Conservation (phyloP, 2,113 vertebrate species). For the Argyrosomus japonicus region DNA sequence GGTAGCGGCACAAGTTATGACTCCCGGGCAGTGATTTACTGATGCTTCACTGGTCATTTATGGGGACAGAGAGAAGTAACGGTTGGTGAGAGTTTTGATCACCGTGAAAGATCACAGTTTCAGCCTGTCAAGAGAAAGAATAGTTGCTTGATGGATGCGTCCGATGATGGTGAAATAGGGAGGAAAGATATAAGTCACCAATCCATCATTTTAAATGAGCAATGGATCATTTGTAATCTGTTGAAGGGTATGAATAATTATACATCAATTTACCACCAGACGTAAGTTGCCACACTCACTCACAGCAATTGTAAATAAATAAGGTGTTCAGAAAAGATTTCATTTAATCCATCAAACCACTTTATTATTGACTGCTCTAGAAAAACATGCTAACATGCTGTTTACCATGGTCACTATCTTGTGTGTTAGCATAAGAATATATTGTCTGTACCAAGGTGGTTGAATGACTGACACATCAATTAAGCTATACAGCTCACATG, state of each 20-base stretch:
- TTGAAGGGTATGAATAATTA: constrained; percentile 69
- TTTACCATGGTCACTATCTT: no score
- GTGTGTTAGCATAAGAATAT: no score
- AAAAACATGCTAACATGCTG: background rate
- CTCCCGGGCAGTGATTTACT: constrained; percentile 58
- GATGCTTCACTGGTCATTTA: constrained; percentile 53
- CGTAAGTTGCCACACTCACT: constrained; percentile 43
- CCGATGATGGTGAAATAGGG: constrained; percentile 47
- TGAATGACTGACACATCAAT: background rate
- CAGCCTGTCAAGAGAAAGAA: constrained; percentile 52
- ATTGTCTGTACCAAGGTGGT: background rate
- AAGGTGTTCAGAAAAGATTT: background rate
- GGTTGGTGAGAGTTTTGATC: constrained; percentile 65
- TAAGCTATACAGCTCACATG: background rate
- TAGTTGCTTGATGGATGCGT: constrained; percentile 67
- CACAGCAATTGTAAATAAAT: constrained; percentile 27
- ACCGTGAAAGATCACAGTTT: constrained; percentile 61
- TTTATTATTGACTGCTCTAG: constrained; percentile 1
- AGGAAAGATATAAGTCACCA: constrained; percentile 56
- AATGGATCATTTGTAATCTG: constrained; percentile 71
- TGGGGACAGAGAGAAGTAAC: constrained; percentile 42
- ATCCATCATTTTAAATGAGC: constrained; percentile 76
- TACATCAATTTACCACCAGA: constrained; percentile 57
- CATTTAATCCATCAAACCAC: constrained; percentile 6
- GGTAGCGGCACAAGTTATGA: constrained; percentile 45